These are phyloP conservation scores for Troilus luridus DNA, from an alignment of 2,888 invertebrate species.

Conservation along the genomic window DNA sequence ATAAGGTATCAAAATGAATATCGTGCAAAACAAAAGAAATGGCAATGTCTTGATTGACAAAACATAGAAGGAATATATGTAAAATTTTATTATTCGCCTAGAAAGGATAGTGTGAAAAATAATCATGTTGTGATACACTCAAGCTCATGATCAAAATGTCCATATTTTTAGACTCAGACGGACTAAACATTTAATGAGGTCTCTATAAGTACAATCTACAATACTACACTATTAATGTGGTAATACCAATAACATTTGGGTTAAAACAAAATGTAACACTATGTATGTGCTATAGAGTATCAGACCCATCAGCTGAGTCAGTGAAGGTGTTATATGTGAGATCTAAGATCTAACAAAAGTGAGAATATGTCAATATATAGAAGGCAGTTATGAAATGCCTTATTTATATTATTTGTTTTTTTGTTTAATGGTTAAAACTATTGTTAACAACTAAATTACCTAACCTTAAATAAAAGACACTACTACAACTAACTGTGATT, in stretches of 20 bases:
- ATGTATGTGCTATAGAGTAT: not conserved
- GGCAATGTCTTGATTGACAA: not conserved
- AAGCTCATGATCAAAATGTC: not conserved
- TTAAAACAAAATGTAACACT: not conserved
- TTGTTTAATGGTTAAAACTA: not conserved
- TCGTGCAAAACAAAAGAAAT: not conserved
- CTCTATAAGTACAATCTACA: not conserved
- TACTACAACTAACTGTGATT: slow-evolving; percentile 35
- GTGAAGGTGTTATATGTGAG: not conserved
- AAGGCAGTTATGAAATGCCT: not conserved
- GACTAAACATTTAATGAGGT: not conserved
- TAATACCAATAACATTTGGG: not conserved
- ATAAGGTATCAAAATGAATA: not conserved
- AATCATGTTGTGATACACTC: not conserved
- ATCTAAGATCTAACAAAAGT: not conserved
- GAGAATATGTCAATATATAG: too few relatives aligned
- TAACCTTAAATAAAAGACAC: not conserved
- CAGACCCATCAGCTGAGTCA: not conserved
- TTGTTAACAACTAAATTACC: not conserved
- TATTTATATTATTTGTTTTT: too few relatives aligned
- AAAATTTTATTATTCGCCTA: not conserved
- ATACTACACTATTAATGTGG: not conserved
- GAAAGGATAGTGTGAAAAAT: not conserved
- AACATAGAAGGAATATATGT: not conserved
- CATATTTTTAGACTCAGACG: not conserved